phyloP scores from a whole-genome alignment of 2,797 vertebrate genomes.

The Thripadectes ignobilis region DNA sequence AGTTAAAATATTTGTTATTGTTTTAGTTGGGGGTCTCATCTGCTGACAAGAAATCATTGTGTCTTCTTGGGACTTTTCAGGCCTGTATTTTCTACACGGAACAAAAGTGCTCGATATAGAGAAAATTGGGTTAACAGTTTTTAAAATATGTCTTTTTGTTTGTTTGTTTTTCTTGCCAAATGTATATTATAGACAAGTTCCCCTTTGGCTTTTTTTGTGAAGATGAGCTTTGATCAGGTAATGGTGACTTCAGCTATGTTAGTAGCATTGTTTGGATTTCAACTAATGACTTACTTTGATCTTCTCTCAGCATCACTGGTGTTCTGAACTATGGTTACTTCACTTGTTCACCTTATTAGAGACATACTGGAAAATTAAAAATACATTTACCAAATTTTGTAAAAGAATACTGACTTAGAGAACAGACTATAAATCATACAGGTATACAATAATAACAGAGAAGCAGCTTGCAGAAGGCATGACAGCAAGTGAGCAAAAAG shows the following conservation, averaged over 20 bases:
- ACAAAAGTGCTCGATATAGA: background rate
- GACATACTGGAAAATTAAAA: background rate
- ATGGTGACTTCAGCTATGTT: background rate
- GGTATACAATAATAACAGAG: background rate
- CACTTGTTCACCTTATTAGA: background rate
- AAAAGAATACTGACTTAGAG: background rate
- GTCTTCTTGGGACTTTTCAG: background rate
- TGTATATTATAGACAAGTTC: background rate
- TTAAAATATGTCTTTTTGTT: background rate
- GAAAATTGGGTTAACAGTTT: background rate
- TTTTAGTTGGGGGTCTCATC: background rate
- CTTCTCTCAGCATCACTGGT: background rate
- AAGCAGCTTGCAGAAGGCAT: background rate
- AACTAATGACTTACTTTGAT: background rate
- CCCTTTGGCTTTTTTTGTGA: background rate
- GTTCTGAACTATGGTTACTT: background rate
- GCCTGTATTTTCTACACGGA: background rate
- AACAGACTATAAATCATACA: constrained; percentile 27
- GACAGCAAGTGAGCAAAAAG: background rate
- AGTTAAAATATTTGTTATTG: background rate
- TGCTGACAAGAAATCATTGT: background rate
- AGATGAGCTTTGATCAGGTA: background rate
- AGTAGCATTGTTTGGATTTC: background rate
- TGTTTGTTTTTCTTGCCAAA: background rate
- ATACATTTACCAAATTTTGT: background rate